phyloP scores from a whole-genome alignment of 2,113 vertebrate species.

The Colistium nudipinnis region DNA sequence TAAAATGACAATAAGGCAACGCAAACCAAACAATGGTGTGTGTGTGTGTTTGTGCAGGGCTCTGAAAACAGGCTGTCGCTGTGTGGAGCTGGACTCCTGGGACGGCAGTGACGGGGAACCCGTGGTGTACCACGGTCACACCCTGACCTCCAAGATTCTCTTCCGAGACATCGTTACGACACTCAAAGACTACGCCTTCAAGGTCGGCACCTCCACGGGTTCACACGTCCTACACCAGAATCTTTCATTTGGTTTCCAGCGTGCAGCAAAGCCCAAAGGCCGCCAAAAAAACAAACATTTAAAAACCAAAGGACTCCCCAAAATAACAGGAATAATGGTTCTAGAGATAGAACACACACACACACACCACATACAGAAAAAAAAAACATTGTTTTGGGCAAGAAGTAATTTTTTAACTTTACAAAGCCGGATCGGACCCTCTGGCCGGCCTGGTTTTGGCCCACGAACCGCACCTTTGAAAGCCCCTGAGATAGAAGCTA shows the following conservation, averaged over 20 bases:
- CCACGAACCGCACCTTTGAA: too few relatives aligned
- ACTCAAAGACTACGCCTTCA: constrained; percentile 92
- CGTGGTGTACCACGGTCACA: constrained; percentile 94
- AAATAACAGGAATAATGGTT: background rate
- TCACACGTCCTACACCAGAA: background rate
- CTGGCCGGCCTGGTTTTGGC: too few relatives aligned
- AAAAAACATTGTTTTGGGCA: too few relatives aligned
- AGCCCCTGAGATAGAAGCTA: too few relatives aligned
- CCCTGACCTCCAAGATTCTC: constrained; percentile 93
- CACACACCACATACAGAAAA: too few relatives aligned
- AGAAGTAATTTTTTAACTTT: too few relatives aligned
- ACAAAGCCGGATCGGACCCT: too few relatives aligned
- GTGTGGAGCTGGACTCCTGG: constrained; percentile 96
- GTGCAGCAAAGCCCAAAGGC: background rate
- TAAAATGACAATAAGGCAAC: too few relatives aligned
- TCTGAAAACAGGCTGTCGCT: constrained; percentile 92
- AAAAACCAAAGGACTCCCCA: background rate
- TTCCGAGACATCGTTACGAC: constrained; percentile 90
- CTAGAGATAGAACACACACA: too few relatives aligned
- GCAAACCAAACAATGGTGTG: background rate
- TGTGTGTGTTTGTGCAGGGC: constrained; percentile 68
- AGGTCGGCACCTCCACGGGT: constrained; percentile 66
- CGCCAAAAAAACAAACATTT: background rate
- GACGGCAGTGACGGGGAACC: constrained; percentile 92
- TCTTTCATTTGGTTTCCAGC: background rate